These are phyloP conservation scores for Diaprepes abbreviatus DNA, from an alignment of 2,888 invertebrate species.

Conservation along the genomic window DNA sequence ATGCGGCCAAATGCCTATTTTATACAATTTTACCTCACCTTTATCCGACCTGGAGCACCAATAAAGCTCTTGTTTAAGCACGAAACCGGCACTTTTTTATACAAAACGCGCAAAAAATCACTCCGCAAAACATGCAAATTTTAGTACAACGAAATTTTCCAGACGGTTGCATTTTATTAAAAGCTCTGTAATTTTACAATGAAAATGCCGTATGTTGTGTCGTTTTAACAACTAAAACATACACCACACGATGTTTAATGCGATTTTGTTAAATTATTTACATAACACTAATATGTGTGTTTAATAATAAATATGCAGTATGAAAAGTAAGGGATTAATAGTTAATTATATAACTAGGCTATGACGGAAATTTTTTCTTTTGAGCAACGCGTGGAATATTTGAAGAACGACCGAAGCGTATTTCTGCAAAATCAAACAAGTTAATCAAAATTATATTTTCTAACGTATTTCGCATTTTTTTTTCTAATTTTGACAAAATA, in stretches of 20 bases:
- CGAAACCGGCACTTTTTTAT: neutral
- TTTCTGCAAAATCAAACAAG: too few relatives aligned
- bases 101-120: slow-evolving; percentile 13
- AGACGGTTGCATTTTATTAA: slow-evolving; percentile 18
- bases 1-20: neutral
- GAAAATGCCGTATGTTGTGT: neutral
- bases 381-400: too few relatives aligned
- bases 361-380: too few relatives aligned
- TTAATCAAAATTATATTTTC: too few relatives aligned
- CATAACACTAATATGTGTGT: too few relatives aligned
- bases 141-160: slow-evolving; percentile 23
- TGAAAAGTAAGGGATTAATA: too few relatives aligned
- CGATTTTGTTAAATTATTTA: neutral
- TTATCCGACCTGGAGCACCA: neutral
- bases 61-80: neutral
- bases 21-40: neutral
- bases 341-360: too few relatives aligned
- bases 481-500: too few relatives aligned
- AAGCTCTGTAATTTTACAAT: neutral
- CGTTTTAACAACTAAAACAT: neutral
- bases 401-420: too few relatives aligned
- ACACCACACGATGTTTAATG: neutral
- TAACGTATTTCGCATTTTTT: too few relatives aligned
- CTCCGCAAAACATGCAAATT: slow-evolving; percentile 23
- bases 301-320: too few relatives aligned